Evolutionary conservation across 2,113 vertebrate genomes (phyloP).

Genomic region (Mus musculus): DNA sequence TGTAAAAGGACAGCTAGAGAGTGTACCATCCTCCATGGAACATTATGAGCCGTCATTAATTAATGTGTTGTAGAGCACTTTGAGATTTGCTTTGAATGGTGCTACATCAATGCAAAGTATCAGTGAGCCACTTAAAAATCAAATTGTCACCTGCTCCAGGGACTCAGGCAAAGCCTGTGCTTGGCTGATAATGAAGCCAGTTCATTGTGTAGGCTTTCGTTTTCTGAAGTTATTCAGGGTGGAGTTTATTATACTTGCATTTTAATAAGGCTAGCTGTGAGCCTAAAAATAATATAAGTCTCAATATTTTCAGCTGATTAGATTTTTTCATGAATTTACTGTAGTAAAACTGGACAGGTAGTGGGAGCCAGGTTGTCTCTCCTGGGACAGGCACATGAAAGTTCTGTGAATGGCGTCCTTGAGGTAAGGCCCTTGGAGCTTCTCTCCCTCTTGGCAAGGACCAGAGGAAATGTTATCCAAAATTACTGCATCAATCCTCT

Average conservation of each 20-base stretch:
- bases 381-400: too few relatives aligned
- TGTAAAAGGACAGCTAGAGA: constrained; percentile 39
- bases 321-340: not conserved
- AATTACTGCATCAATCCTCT: too few relatives aligned
- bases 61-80: constrained; percentile 59
- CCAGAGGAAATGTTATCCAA: too few relatives aligned
- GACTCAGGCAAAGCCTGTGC: constrained; percentile 60
- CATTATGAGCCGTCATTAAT: constrained; percentile 64
- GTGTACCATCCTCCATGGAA: not conserved
- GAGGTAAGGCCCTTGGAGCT: too few relatives aligned
- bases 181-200: constrained; percentile 68
- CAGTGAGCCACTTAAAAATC: constrained; percentile 61
- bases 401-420: too few relatives aligned
- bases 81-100: constrained; percentile 62
- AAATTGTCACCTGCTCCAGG: constrained; percentile 69
- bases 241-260: constrained; percentile 40
- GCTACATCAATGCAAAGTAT: constrained; percentile 65
- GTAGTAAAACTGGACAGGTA: not conserved
- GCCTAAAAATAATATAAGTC: not conserved
- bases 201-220: not conserved
- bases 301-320: not conserved
- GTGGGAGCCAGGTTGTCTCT: too few relatives aligned
- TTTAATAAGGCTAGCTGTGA: constrained; percentile 61
- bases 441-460: too few relatives aligned
- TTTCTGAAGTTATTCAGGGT: constrained; percentile 4